phyloP scores from a whole-genome alignment of 2,113 vertebrate genomes.

The Rhineura floridana region DNA sequence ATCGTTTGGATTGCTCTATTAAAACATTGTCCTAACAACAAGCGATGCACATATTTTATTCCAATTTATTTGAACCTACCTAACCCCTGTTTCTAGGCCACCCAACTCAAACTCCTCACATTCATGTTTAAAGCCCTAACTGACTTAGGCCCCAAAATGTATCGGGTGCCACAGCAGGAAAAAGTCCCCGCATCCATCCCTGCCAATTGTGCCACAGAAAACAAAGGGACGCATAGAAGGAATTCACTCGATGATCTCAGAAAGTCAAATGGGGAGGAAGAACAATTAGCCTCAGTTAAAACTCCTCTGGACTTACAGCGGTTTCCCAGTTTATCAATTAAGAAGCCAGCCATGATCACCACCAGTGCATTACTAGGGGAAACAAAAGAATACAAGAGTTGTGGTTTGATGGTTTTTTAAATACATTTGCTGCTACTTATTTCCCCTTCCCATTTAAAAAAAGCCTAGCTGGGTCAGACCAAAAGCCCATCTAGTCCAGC shows the following conservation, averaged over 20 bases:
- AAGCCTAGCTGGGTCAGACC: neutral
- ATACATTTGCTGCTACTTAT: neutral
- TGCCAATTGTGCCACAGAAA: neutral
- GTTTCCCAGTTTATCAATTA: conserved; percentile 86
- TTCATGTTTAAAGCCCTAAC: too few relatives aligned
- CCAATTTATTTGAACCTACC: neutral
- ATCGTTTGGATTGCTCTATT: too few relatives aligned
- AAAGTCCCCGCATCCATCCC: neutral
- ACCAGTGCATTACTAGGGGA: conserved; percentile 79
- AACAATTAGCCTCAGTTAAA: neutral
- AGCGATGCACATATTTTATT: neutral
- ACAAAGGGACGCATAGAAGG: neutral
- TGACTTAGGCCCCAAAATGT: too few relatives aligned
- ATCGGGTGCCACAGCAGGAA: neutral
- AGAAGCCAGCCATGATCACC: conserved; percentile 82
- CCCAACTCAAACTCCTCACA: too few relatives aligned
- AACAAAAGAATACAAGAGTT: conserved; percentile 12
- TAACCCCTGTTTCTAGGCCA: too few relatives aligned
- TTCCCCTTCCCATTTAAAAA: accelerated
- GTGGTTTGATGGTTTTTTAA: neutral
- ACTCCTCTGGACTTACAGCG: conserved; percentile 70
- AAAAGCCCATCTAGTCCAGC: neutral
- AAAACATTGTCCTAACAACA: neutral
- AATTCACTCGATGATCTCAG: neutral
- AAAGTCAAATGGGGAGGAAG: neutral